Evolutionary conservation across 2,113 vertebrate genomes (phyloP).

Genomic region (Pluvialis apricaria): DNA sequence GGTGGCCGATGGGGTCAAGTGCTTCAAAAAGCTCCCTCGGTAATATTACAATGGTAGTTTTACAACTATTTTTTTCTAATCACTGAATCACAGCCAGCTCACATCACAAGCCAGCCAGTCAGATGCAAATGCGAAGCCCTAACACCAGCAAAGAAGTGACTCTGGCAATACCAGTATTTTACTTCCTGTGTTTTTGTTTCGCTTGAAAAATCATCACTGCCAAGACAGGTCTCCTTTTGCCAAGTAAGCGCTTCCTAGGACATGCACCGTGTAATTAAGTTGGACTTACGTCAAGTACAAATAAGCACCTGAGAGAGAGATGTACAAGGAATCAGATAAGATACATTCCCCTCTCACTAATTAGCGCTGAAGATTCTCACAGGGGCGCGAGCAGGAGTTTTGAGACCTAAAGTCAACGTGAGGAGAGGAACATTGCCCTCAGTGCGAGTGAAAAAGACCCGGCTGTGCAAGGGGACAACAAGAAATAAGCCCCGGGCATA

Average conservation of each 20-base stretch:
- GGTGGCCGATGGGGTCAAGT: neutral
- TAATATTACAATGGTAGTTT: neutral
- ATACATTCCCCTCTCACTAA: neutral
- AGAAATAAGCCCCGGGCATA: neutral
- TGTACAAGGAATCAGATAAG: neutral
- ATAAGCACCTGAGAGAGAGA: neutral
- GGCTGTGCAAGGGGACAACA: neutral
- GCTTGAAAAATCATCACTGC: conserved; percentile 1
- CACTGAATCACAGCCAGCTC: neutral
- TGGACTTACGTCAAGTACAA: neutral
- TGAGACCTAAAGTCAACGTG: neutral
- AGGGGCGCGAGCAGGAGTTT: neutral
- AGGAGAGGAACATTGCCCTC: neutral
- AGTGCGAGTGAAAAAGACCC: neutral
- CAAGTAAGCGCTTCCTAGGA: conserved; percentile 11
- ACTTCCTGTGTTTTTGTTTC: conserved; percentile 46
- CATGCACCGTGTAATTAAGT: neutral
- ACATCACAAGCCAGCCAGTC: neutral
- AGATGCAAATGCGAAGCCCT: neutral
- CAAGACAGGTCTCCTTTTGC: neutral
- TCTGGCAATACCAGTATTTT: neutral
- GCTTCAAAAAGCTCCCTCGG: neutral
- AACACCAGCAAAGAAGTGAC: neutral
- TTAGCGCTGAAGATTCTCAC: neutral
- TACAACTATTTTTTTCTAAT: neutral